These are phyloP conservation scores for Gobiocypris rarus DNA, from an alignment of 2,113 vertebrate genomes.

Conservation along the genomic window DNA sequence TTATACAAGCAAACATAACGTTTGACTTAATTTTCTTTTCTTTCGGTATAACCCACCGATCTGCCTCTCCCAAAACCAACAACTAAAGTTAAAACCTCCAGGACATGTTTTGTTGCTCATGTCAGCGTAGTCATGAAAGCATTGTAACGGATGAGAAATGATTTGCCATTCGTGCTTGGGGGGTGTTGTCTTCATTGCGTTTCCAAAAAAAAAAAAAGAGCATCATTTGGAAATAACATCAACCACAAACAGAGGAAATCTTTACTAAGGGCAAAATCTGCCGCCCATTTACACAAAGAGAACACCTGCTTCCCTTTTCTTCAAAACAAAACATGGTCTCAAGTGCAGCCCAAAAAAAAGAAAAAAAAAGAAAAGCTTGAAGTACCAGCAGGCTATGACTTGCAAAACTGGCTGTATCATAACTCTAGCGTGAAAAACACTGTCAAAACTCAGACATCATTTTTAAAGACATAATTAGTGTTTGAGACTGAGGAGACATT, in stretches of 20 bases:
- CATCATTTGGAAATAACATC: constrained; percentile 34
- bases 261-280: constrained; percentile 14
- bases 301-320: constrained; percentile 56
- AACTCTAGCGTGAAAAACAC: constrained; percentile 28
- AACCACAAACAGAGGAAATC: constrained; percentile 47
- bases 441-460: constrained; percentile 33
- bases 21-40: background rate
- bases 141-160: constrained; percentile 36
- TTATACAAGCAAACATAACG: background rate
- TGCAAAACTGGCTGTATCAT: constrained; percentile 7
- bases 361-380: constrained; percentile 26
- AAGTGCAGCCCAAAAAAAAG: constrained; percentile 22
- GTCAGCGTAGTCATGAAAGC: constrained; percentile 12
- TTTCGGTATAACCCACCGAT: background rate
- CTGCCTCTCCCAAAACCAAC: constrained; percentile 37
- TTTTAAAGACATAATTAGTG: constrained; percentile 32
- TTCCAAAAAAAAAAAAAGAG: constrained; percentile 1
- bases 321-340: constrained; percentile 41
- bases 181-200: constrained; percentile 42
- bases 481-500: constrained; percentile 14
- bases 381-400: constrained; percentile 23
- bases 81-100: constrained; percentile 28
- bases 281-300: constrained; percentile 46
- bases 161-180: constrained; percentile 9
- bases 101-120: constrained; percentile 33